phyloP scores from a whole-genome alignment of 2,797 vertebrate genomes.

The Sebastes ruberrimus region DNA sequence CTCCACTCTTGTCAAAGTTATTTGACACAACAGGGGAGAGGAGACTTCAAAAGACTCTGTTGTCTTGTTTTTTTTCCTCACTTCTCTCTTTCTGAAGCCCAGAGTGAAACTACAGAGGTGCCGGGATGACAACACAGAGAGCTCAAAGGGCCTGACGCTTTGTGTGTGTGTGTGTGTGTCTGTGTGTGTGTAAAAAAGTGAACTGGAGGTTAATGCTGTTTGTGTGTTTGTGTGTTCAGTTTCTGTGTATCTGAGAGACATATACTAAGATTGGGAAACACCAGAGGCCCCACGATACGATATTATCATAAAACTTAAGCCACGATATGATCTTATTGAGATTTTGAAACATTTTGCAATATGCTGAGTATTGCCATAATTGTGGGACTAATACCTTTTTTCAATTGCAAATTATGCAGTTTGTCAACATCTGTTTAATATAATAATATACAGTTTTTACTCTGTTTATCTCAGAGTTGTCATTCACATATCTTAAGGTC shows the following conservation, averaged over 20 bases:
- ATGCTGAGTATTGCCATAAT: too few relatives aligned
- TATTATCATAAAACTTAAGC: too few relatives aligned
- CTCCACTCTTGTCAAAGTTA: conserved; percentile 65
- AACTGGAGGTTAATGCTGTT: background rate
- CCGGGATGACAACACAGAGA: conserved; percentile 57
- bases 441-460: background rate
- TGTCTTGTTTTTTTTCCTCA: conserved; percentile 51
- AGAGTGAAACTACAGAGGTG: conserved; percentile 70
- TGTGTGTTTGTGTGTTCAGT: background rate
- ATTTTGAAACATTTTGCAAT: too few relatives aligned
- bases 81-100: conserved; percentile 46
- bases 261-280: background rate
- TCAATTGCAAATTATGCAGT: too few relatives aligned
- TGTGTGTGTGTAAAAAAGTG: conserved; percentile 6
- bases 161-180: background rate
- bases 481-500: background rate
- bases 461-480: background rate
- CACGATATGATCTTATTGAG: too few relatives aligned
- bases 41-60: conserved; percentile 73
- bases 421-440: too few relatives aligned
- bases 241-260: background rate
- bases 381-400: too few relatives aligned
- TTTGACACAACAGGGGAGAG: conserved; percentile 64
- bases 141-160: conserved; percentile 42
- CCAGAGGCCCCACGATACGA: too few relatives aligned